Percentiles rank a stretch among this genome's conserved stretches.
phyloP scores from a whole-genome alignment of 64 coral and sea anemone species.

The Trachythela sp. region DNA sequence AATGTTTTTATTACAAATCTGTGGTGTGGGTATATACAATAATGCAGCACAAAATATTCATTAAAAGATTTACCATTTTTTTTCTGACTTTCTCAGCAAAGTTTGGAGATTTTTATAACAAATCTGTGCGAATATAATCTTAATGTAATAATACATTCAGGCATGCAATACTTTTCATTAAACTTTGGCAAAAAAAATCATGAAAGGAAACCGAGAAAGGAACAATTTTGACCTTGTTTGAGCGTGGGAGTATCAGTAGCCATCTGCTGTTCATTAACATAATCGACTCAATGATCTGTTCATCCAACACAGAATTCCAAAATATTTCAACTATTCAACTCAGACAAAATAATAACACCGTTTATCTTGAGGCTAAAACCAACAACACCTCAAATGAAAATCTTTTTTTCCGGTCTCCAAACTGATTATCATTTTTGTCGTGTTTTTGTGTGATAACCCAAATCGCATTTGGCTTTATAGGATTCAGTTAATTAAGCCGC shows the following conservation, averaged over 20 bases:
- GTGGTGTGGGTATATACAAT: too few relatives aligned
- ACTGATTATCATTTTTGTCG: too few relatives aligned
- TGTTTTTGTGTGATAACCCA: too few relatives aligned
- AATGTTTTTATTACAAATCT: too few relatives aligned
- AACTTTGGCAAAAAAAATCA: background rate
- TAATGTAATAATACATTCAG: background rate
- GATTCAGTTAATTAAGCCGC: too few relatives aligned
- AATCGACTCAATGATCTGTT: background rate
- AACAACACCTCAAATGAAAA: background rate
- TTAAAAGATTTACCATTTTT: too few relatives aligned
- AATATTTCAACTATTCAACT: background rate
- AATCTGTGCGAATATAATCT: too few relatives aligned
- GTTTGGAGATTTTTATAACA: too few relatives aligned
- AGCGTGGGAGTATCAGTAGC: background rate
- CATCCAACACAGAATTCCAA: background rate
- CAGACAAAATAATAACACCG: background rate
- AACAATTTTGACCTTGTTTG: background rate
- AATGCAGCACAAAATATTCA: too few relatives aligned
- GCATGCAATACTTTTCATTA: background rate
- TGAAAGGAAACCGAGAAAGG: background rate
- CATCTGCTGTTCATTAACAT: background rate
- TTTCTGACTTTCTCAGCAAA: too few relatives aligned
- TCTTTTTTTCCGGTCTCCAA: background rate
- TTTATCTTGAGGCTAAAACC: background rate
- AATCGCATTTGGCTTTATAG: too few relatives aligned